Percentiles rank a stretch among this genome's conserved stretches.
These are phyloP conservation scores for Lithobius niger DNA, from an alignment of 1,140 invertebrate genomes.

Conservation along the genomic window DNA sequence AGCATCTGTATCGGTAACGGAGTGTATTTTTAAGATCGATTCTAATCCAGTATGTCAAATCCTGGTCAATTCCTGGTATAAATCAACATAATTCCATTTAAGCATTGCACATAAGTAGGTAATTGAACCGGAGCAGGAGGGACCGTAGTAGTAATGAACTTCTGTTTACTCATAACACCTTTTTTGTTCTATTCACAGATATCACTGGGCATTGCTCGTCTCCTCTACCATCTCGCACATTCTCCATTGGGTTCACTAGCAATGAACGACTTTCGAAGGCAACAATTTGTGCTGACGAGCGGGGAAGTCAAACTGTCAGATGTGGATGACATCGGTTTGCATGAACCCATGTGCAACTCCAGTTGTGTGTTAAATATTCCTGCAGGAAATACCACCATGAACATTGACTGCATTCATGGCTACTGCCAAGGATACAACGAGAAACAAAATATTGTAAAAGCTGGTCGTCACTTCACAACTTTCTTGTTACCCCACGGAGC, in stretches of 20 bases:
- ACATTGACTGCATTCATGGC: slow-evolving; percentile 23
- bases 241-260: slow-evolving; percentile 33
- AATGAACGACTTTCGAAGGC: slow-evolving; percentile 36
- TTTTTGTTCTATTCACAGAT: slow-evolving; percentile 20
- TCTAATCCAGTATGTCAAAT: too few species aligned
- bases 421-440: slow-evolving; percentile 34
- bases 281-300: slow-evolving; percentile 37
- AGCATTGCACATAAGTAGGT: too few species aligned
- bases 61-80: too few species aligned
- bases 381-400: slow-evolving; percentile 4
- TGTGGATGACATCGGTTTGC: slow-evolving; percentile 35
- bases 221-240: slow-evolving; percentile 32
- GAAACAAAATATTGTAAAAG: slow-evolving; percentile 33
- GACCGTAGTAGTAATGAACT: too few species aligned
- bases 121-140: too few species aligned
- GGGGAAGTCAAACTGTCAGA: slow-evolving; percentile 36
- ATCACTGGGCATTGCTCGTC: slow-evolving; percentile 30
- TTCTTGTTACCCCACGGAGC: slow-evolving; percentile 33
- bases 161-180: neutral
- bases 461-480: slow-evolving; percentile 32
- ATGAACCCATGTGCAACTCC: slow-evolving; percentile 24
- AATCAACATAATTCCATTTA: too few species aligned
- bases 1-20: too few species aligned
- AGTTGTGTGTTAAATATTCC: slow-evolving; percentile 20
- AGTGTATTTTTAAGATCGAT: too few species aligned